Evolutionary conservation across 2,797 vertebrate genomes (phyloP), one percentile per base, ranked within the genome.

Genomic region (Florisuga fusca): DNA sequence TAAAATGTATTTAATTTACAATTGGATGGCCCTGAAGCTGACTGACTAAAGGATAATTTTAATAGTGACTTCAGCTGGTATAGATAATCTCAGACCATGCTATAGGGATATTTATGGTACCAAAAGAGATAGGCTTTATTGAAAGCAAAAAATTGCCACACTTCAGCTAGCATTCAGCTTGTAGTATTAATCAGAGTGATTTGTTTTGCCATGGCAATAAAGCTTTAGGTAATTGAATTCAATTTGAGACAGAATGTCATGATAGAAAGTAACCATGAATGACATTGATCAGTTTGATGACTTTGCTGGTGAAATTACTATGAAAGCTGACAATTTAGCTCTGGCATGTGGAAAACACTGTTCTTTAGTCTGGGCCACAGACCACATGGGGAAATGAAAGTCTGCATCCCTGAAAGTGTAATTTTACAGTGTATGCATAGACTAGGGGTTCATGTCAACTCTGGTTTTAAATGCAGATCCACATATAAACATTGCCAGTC

Each of bases 151-250:
- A 88, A 78, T 80, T 6, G 48, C 53, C 22, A 12, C 61, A 54
- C 55, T 94, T 93, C 88, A 54, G 76, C 69, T 93, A 80, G 55
- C 45, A 69, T 93, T 95, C 89, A 50, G 36, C 79, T 94, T 92
- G 64, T 84, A 91, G 43, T 93, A 89, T 94, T 93, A 66, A 72
- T 90, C 96, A 84, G 64, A 95, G 74, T 93, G 90, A 95, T 29
- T 90, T 93, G 92, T 89, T 96, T 94, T 26, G 9, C 79, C 96
- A 96, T 93, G 90, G 90, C 25, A 17, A 97, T 94, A 97, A 96
- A 97, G 46, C 68, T 71, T 85, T 83, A 87, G 43, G 13, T 85
- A 96, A 94, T 96, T 87, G 72, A 64, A 90, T 94, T 93, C 72
- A 89, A 68, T 93, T 94, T 95, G 93, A 96, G 89, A 93, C 82